Evolutionary conservation across 2,113 vertebrate species (phyloP).

Genomic region (Anas platyrhynchos): DNA sequence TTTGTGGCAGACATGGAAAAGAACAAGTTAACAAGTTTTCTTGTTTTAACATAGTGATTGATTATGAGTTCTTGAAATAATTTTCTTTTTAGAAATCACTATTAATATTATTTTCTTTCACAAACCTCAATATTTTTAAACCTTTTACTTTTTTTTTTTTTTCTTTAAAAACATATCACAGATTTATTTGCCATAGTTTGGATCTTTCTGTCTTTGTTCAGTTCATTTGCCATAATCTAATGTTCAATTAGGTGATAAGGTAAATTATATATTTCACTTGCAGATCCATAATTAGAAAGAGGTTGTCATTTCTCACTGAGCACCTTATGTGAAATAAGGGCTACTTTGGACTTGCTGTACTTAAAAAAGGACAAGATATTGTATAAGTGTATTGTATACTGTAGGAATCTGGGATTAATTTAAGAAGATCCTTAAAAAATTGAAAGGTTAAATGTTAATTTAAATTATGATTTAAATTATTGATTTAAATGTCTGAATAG

Average conservation of each 20-base stretch:
- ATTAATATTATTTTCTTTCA: neutral
- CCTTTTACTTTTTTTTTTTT: neutral
- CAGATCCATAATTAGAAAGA: neutral
- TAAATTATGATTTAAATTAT: too few relatives aligned
- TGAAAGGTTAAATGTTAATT: neutral
- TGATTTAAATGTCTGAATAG: neutral
- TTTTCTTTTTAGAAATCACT: neutral
- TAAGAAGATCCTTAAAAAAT: neutral
- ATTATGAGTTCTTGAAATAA: neutral
- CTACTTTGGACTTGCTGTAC: neutral
- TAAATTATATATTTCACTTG: neutral
- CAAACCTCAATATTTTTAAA: neutral
- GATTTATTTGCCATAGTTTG: neutral
- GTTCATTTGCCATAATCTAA: neutral
- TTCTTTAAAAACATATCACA: neutral
- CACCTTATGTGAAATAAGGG: neutral
- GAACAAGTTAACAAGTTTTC: neutral
- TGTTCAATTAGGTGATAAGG: neutral
- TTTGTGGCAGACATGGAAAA: neutral
- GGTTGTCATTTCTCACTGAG: neutral
- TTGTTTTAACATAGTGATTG: neutral
- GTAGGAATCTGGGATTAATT: neutral
- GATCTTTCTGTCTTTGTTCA: neutral
- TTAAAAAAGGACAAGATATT: neutral
- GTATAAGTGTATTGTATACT: neutral